Conservation (phyloP, 2,113 vertebrate species). For the Nasalis larvatus region DNA sequence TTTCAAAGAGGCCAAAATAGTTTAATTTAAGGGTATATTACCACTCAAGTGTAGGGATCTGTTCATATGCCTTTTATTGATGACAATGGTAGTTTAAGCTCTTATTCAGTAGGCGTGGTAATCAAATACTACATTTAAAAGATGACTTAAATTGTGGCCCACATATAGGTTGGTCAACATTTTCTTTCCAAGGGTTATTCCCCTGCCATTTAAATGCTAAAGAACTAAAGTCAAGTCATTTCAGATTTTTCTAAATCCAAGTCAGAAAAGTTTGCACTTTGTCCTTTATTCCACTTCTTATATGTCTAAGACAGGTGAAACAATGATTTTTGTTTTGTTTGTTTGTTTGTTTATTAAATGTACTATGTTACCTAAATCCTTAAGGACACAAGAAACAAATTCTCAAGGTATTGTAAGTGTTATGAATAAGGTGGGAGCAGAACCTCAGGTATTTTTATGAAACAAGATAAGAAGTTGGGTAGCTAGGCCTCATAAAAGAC, state of each 20-base stretch:
- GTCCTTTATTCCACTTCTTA: not conserved
- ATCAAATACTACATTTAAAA: constrained; percentile 57
- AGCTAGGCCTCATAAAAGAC: not conserved
- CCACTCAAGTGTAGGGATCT: not conserved
- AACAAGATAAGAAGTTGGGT: not conserved
- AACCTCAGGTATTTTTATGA: not conserved
- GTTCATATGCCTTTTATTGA: not conserved
- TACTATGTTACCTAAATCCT: not conserved
- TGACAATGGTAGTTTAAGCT: constrained; percentile 7
- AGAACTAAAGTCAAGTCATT: constrained; percentile 41
- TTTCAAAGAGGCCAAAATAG: constrained; percentile 67
- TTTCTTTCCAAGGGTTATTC: constrained; percentile 36
- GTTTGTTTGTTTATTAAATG: not conserved
- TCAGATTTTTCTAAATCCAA: constrained; percentile 18
- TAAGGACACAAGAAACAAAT: not conserved
- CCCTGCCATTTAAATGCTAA: not conserved
- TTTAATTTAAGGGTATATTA: constrained; percentile 68
- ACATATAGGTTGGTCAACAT: constrained; percentile 13
- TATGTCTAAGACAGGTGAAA: not conserved
- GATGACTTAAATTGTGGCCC: constrained; percentile 11
- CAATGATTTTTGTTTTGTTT: not conserved
- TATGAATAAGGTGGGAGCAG: not conserved
- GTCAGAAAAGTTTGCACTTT: not conserved
- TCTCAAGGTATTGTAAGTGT: not conserved
- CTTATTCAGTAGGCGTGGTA: not conserved